Percentiles rank a stretch among this genome's conserved stretches.
phyloP scores from a whole-genome alignment of 1,140 invertebrate genomes.

The Drosophila littoralis region DNA sequence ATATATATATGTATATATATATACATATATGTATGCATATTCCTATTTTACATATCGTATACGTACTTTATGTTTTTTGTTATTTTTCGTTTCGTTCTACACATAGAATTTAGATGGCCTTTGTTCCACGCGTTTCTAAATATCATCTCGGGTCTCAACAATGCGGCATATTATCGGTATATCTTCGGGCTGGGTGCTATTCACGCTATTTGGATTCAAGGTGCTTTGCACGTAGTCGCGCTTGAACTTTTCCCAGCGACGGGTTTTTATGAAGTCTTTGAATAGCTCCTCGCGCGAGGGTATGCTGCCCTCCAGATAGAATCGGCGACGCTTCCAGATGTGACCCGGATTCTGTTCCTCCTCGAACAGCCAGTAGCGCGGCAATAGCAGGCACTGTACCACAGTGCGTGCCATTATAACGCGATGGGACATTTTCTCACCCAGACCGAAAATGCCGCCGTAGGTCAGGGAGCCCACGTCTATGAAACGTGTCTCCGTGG shows the following conservation, averaged over 20 bases:
- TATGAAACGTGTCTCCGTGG: slow-evolving; percentile 67
- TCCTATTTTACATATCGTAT: neutral
- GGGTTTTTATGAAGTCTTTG: slow-evolving; percentile 84
- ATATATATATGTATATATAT: too few relatives aligned
- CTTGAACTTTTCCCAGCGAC: slow-evolving; percentile 85
- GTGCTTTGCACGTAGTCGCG: slow-evolving; percentile 77
- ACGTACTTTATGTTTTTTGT: neutral
- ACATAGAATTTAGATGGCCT: slow-evolving; percentile 9
- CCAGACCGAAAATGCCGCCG: slow-evolving; percentile 83
- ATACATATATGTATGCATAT: neutral
- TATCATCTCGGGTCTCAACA: slow-evolving; percentile 57
- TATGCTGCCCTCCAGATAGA: slow-evolving; percentile 86
- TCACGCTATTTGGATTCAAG: slow-evolving; percentile 19
- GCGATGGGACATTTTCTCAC: slow-evolving; percentile 86
- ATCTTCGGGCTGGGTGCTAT: slow-evolving; percentile 58
- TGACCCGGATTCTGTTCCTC: slow-evolving; percentile 86
- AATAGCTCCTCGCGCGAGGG: slow-evolving; percentile 85
- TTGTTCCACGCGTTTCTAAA: neutral
- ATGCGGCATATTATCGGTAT: slow-evolving; percentile 76
- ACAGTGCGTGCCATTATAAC: slow-evolving; percentile 85
- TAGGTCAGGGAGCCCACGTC: slow-evolving; percentile 77
- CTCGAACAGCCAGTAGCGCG: slow-evolving; percentile 86
- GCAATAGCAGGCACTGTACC: slow-evolving; percentile 86
- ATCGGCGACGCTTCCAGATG: slow-evolving; percentile 86
- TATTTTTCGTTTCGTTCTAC: neutral